Conservation (phyloP, 37 sponge, comb jelly and placozoan genomes). For the Spongia lamella region DNA sequence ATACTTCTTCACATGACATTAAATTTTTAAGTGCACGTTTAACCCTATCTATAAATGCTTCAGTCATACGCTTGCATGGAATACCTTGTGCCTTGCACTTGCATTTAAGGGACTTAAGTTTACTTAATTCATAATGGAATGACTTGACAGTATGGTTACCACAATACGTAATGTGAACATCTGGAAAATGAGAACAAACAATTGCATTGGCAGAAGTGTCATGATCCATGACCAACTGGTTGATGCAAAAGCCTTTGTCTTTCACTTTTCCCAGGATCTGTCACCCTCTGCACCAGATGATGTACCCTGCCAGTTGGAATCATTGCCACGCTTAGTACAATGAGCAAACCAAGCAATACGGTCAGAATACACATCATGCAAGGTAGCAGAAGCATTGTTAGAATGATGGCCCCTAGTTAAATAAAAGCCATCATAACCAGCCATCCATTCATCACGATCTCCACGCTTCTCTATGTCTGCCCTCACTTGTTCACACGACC, state of each 20-base stretch:
- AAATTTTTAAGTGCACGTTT: conserved; percentile 28
- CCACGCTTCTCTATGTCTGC: background rate
- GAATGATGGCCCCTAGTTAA: conserved; percentile 14
- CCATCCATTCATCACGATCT: conserved; percentile 3
- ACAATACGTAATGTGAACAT: conserved; percentile 7
- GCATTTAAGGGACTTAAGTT: conserved; percentile 15
- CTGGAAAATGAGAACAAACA: conserved; percentile 10
- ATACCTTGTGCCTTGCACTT: too few species aligned
- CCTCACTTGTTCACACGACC: too few species aligned
- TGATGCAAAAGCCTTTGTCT: background rate
- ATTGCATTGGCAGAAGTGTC: conserved; percentile 19
- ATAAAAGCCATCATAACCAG: conserved; percentile 13
- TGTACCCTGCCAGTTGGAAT: conserved; percentile 9
- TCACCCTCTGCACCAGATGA: conserved; percentile 11
- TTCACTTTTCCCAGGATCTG: conserved; percentile 1
- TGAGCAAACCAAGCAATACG: conserved; percentile 15
- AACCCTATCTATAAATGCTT: conserved; percentile 4
- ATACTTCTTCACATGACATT: conserved; percentile 5
- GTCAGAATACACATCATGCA: too few species aligned
- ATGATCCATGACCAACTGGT: too few species aligned
- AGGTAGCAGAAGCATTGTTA: too few species aligned
- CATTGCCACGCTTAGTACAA: conserved; percentile 1
- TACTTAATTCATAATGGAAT: background rate
- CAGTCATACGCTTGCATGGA: conserved; percentile 25
- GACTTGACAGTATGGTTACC: conserved; percentile 7